Percentiles rank a stretch among this genome's conserved stretches.
Conservation (phyloP, 2,797 vertebrate species). For the Meriones psammophilus region DNA sequence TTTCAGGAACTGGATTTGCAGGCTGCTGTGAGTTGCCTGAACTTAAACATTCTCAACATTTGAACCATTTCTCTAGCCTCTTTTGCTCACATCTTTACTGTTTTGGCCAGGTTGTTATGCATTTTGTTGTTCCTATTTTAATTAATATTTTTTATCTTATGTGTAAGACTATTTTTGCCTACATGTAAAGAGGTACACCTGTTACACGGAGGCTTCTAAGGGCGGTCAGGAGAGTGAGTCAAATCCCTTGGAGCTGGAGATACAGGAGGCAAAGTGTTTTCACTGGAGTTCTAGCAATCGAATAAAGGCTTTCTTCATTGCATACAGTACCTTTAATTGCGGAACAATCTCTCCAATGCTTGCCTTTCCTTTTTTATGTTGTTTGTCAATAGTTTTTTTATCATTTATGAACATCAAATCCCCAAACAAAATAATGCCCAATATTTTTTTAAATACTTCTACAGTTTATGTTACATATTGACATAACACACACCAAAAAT, state of each 20-base stretch:
- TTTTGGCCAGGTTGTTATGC: neutral
- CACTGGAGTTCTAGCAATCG: neutral
- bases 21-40: neutral
- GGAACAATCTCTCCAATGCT: neutral
- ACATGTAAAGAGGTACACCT: neutral
- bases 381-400: neutral
- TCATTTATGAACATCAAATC: neutral
- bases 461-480: neutral
- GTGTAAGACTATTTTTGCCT: neutral
- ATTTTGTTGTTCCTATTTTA: neutral
- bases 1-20: neutral
- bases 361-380: neutral
- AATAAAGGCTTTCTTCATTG: neutral
- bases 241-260: neutral
- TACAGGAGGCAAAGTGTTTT: neutral
- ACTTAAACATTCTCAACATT: neutral
- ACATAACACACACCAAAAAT: neutral
- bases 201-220: neutral
- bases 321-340: neutral
- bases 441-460: neutral
- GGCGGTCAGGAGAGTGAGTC: neutral
- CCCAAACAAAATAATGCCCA: neutral
- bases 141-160: neutral
- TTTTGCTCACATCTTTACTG: neutral
- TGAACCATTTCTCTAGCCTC: neutral